phyloP scores from a whole-genome alignment of 2,888 invertebrate species.

The Linyphia triangularis region DNA sequence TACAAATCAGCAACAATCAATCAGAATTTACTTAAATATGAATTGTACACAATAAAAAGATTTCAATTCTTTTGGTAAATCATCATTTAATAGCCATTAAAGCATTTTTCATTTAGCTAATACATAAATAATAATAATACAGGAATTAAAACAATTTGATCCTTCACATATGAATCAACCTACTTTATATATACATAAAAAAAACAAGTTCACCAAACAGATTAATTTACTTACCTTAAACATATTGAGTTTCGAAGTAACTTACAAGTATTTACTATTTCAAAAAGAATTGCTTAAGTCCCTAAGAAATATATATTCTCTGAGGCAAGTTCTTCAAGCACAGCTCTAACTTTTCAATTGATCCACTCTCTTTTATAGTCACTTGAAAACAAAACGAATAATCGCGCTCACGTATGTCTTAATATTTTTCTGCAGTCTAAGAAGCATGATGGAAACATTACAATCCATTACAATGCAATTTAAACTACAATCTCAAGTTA shows the following conservation, averaged over 20 bases:
- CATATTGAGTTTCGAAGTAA: background rate
- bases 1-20: too few relatives aligned
- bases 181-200: too few relatives aligned
- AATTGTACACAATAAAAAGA: too few relatives aligned
- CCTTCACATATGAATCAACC: too few relatives aligned
- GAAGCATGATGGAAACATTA: slow-evolving; percentile 14
- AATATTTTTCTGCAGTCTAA: background rate
- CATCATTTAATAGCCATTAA: too few relatives aligned
- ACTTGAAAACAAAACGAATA: background rate
- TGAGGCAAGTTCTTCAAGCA: background rate
- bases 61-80: too few relatives aligned
- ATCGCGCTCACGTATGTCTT: background rate
- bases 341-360: background rate
- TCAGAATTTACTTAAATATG: too few relatives aligned
- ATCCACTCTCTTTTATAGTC: background rate
- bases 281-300: too few relatives aligned
- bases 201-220: too few relatives aligned
- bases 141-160: too few relatives aligned
- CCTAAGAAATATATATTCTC: background rate
- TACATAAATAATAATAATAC: too few relatives aligned
- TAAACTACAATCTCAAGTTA: background rate
- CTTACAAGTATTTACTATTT: background rate
- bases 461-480: background rate
- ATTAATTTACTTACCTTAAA: background rate
- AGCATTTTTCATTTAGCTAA: too few relatives aligned